Evolutionary conservation across 2,888 invertebrate genomes (phyloP), one percentile per base, ranked within the genome.

Genomic region (Bembecia ichneumoniformis): DNA sequence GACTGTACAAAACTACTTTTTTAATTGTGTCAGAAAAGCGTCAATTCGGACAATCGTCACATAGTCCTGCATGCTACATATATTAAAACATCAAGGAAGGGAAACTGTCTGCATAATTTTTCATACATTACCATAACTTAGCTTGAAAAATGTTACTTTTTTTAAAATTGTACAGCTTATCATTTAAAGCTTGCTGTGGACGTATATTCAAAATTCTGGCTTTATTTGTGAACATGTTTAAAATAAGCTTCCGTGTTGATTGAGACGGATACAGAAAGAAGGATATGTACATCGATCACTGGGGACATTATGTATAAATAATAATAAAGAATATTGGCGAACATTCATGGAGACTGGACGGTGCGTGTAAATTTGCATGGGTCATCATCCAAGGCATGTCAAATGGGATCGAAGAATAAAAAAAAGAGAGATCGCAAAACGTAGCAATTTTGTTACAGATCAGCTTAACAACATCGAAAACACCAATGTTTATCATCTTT

Each of bases 401-500:
- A 7, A 28, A 49, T 35, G 47, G 47, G 74, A 66, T 56, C 54
- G 62, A 63, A 60, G 64, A 67, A 62, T 63, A 64, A 68, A 63
- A 68, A 74, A 73, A 64, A 68, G 45, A 56, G 71, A 78, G 79
- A 82, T 81, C 84, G 87, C 87, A 84, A 77, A 86, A 83, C 72
- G 75, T 73, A 80, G 79, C 68, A 67, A 82, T 87, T 86, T 80
- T 87, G 86, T 87, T 87, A 72, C 87, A 87, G 87, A 84, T 87
- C 86, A 87, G 82, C 82, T 81, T 87, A 80, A 79, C 87, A 75
- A 87, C 87, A 76, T 87, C 87, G 82, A 87, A 87, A 87, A 87
- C 87, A 77, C 87, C 87, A 59, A 87, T 87, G 87, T 84, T 87
- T 80, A 87, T 87, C 82, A 87, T 87, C 82, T 86, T 87, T 86